These are phyloP conservation scores for Leptothorax acervorum DNA, from an alignment of 2,888 invertebrate species.

Conservation along the genomic window DNA sequence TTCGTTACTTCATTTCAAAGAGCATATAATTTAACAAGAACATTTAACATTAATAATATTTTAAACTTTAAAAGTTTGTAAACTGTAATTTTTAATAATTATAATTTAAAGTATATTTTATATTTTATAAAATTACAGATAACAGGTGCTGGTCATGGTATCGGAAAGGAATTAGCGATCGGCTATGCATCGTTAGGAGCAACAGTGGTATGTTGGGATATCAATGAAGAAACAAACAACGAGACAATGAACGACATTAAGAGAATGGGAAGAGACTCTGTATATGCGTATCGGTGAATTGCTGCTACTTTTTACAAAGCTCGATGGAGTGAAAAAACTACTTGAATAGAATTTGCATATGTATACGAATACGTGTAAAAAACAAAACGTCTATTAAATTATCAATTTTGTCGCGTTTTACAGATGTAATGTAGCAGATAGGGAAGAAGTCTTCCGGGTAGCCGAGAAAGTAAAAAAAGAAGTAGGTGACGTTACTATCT, in stretches of 20 bases:
- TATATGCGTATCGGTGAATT: constrained; percentile 86
- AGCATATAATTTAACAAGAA: too few relatives aligned
- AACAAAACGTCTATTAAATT: background rate
- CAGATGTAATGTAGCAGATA: constrained; percentile 92
- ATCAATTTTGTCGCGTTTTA: background rate
- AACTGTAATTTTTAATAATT: too few relatives aligned
- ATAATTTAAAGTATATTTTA: too few relatives aligned
- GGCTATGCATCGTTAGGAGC: constrained; percentile 91
- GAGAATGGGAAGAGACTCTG: constrained; percentile 84
- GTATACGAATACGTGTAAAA: background rate
- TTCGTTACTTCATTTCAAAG: too few relatives aligned
- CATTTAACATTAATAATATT: too few relatives aligned
- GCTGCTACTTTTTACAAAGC: background rate
- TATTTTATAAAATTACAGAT: constrained; percentile 86
- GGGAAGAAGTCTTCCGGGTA: constrained; percentile 89
- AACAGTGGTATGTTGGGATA: constrained; percentile 91
- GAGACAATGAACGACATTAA: constrained; percentile 89
- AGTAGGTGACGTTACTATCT: constrained; percentile 92
- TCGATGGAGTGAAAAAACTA: background rate
- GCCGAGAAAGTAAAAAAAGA: constrained; percentile 89
- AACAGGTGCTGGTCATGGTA: constrained; percentile 94
- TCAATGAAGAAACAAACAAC: constrained; percentile 90
- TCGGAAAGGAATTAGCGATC: constrained; percentile 92
- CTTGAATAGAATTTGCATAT: background rate
- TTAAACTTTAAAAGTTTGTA: too few relatives aligned